Evolutionary conservation across 2,113 vertebrate species (phyloP).

Genomic region (Oryctolagus cuniculus): mOryCun1.1 NC_091432.1:69807501-69808000

Average conservation of each 20-base stretch:
- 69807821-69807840: not conserved
- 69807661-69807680: not conserved
- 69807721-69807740: not conserved
- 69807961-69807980: not conserved
- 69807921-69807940: accelerated
- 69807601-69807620: not conserved
- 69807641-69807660: not conserved
- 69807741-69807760: not conserved
- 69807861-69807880: not conserved
- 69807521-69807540: accelerated
- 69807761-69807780: not conserved
- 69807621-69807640: not conserved
- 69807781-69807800: not conserved
- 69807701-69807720: accelerated
- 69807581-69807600: not conserved
- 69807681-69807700: not conserved
- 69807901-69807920: not conserved
- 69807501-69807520: not conserved
- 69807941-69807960: not conserved
- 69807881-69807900: not conserved
- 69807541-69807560: not conserved
- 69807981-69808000: not conserved
- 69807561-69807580: accelerated
- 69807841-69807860: not conserved
- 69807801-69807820: not conserved